Conservation (phyloP, 2,113 vertebrate genomes). For the Ibidorhyncha struthersii region DNA sequence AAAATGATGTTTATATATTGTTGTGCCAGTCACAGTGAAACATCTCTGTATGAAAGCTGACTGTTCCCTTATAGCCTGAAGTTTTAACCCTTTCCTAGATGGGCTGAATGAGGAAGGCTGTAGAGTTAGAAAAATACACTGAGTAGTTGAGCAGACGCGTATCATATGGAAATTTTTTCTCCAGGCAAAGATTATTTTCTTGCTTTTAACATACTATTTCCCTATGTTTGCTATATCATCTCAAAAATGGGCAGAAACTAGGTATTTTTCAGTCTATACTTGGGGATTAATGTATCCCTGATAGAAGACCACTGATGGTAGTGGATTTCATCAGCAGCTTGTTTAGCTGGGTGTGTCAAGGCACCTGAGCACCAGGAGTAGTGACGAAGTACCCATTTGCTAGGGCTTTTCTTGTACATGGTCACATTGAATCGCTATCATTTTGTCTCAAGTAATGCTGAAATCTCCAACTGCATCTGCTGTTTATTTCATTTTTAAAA, state of each 20-base stretch:
- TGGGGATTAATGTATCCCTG: neutral
- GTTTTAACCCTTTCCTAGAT: conserved; percentile 23
- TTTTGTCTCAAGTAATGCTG: neutral
- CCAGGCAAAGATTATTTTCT: neutral
- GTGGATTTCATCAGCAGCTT: neutral
- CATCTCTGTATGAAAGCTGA: neutral
- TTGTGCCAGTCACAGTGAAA: neutral
- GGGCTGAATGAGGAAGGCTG: neutral
- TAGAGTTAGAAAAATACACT: neutral
- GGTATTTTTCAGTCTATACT: neutral
- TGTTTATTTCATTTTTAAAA: neutral
- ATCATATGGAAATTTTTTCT: neutral
- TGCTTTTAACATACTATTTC: neutral
- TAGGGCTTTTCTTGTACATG: neutral
- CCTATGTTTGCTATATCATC: neutral
- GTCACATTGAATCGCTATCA: neutral
- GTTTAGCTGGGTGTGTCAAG: neutral
- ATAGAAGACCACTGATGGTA: neutral
- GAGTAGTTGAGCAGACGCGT: neutral
- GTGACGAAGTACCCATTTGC: neutral
- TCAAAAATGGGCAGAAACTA: neutral
- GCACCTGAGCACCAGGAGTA: neutral
- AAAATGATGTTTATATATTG: conserved; percentile 16
- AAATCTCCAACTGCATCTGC: neutral
- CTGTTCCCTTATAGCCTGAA: neutral